Evolutionary conservation across 2,888 invertebrate species (phyloP).

Genomic region (Netelia virgata): DNA sequence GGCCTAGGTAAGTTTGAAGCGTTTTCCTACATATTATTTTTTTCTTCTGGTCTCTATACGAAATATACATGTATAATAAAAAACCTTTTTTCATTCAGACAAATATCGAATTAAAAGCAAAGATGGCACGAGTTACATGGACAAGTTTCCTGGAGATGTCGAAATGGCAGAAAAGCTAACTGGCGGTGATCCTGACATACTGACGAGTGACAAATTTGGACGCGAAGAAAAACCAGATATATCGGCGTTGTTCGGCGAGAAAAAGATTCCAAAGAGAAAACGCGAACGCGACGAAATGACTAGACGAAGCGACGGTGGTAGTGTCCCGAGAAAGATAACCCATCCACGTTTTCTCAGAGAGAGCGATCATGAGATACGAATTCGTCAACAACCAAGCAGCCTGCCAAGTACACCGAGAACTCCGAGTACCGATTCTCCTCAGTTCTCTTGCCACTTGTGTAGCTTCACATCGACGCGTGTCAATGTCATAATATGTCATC

Average conservation of each 20-base stretch:
- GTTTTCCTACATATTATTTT: not conserved
- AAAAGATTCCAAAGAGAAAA: slow-evolving; percentile 84
- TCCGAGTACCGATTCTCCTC: slow-evolving; percentile 73
- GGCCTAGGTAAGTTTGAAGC: slow-evolving; percentile 90
- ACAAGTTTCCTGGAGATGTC: slow-evolving; percentile 93
- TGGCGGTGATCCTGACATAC: slow-evolving; percentile 90
- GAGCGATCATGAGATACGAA: slow-evolving; percentile 88
- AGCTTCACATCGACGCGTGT: slow-evolving; percentile 89
- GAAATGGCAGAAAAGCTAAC: slow-evolving; percentile 90
- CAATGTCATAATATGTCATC: slow-evolving; percentile 91
- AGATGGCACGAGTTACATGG: slow-evolving; percentile 87
- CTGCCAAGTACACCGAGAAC: slow-evolving; percentile 76
- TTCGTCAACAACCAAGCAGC: slow-evolving; percentile 86
- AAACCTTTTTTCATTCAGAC: slow-evolving; percentile 84
- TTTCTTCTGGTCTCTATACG: too few relatives aligned
- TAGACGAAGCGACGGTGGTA: slow-evolving; percentile 74
- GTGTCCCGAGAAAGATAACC: slow-evolving; percentile 82
- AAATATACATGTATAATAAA: not conserved
- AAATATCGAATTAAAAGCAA: slow-evolving; percentile 88
- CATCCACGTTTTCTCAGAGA: slow-evolving; percentile 85
- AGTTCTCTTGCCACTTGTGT: slow-evolving; percentile 88
- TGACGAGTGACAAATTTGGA: slow-evolving; percentile 87
- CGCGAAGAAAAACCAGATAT: slow-evolving; percentile 86
- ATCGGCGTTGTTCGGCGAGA: slow-evolving; percentile 86
- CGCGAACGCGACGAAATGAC: slow-evolving; percentile 76